Evolutionary conservation across 2,888 invertebrate genomes (phyloP), one percentile per base, ranked within the genome.

Genomic region (Drosophila anceps): DNA sequence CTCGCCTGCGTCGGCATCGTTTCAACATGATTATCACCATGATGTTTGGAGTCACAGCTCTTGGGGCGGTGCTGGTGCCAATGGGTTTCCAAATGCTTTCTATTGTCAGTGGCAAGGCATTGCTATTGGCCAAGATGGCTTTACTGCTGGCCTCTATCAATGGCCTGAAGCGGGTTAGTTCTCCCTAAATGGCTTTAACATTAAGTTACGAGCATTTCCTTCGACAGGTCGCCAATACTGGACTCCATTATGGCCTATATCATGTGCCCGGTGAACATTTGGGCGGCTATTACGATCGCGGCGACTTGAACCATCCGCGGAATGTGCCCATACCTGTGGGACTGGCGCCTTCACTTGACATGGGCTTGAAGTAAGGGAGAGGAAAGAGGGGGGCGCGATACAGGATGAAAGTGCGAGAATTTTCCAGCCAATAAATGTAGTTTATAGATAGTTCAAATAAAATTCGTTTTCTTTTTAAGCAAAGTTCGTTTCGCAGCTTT

Each of bases 81-180:
- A 95, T 97, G 95, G 97, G 97, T 15, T 97, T 97, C 91, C 97
- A 97, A 92, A 96, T 97, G 92, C 94, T 97, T 1, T 96, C 97
- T 0, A 96, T 97, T 0, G 94, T 97, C 2, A 96, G 96, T 7
- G 97, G 97, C 35, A 97, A 97, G 91, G 97, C 97, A 0, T 92
- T 97, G 5, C 92, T 97, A 0, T 93, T 97, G 24, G 96, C 97
- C 4, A 97, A 97, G 93, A 95, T 97, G 95, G 97, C 97, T 0
- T 93, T 97, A 7, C 94, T 97, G 54, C 93, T 97, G 13, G 96
- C 96, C 4, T 96, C 96, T 0, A 96, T 97, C 73, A 96, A 96
- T 91, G 96, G 96, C 15, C 93, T 97, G 10, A 97, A 96, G 92
- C 96, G 96, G 94, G 96, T 96, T 51, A 51, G 73, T 57, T 43